phyloP scores from a whole-genome alignment of 2,113 vertebrate species.

The Catharus fuscescens region DNA sequence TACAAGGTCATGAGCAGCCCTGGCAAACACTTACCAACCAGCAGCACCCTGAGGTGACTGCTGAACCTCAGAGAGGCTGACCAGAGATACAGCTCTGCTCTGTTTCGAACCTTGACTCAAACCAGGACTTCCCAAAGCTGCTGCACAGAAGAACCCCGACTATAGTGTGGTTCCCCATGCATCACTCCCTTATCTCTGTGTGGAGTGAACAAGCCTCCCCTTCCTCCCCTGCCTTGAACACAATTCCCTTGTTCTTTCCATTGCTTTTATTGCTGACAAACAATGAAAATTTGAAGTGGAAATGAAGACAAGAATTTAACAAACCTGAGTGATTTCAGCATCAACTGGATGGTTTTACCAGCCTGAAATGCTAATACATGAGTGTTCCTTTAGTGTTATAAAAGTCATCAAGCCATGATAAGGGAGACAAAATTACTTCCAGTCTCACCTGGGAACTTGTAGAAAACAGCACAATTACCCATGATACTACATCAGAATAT shows the following conservation, averaged over 20 bases:
- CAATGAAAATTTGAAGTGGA: not conserved
- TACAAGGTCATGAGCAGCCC: not conserved
- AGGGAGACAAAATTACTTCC: conserved; percentile 49
- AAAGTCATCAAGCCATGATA: conserved; percentile 9
- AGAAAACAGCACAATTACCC: conserved; percentile 46
- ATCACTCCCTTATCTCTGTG: not conserved
- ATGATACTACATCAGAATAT: not conserved
- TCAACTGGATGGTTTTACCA: not conserved
- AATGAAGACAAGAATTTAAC: conserved; percentile 16
- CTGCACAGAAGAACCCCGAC: rapidly evolving
- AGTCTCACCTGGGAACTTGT: conserved; percentile 18
- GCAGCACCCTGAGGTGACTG: not conserved
- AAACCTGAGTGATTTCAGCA: conserved; percentile 33
- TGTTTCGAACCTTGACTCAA: not conserved
- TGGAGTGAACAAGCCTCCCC: not conserved
- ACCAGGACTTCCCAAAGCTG: not conserved
- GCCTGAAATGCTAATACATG: not conserved
- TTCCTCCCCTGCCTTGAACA: not conserved
- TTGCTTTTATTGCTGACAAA: not conserved
- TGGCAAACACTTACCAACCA: not conserved
- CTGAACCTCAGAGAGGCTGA: not conserved
- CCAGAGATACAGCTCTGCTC: not conserved
- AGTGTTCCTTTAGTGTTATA: conserved; percentile 7
- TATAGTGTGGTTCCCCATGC: rapidly evolving
- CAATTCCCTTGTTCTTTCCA: not conserved